Base-by-base conservation (phyloP, 1,140 invertebrate genomes). In the Zaprionus inermis region DNA sequence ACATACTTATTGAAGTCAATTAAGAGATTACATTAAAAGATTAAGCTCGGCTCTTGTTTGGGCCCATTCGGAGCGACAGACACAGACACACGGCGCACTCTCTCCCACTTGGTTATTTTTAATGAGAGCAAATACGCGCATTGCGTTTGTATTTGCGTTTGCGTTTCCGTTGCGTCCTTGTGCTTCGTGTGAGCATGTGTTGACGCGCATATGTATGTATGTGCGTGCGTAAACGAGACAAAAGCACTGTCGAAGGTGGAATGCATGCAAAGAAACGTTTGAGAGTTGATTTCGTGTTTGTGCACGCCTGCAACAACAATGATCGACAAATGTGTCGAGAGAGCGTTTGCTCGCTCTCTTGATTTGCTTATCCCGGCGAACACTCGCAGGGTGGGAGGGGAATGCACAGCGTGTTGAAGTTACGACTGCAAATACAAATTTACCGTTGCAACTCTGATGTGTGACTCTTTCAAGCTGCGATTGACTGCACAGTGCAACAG, bases 11-110 rank as follows among this genome's bases (percentile, higher is more conserved):
- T 49, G 44, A 22, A 49, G 44, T 49, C 44, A 49, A 49, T 49
- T 49, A 49, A 49, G 18, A 49, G 44, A 49, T 49, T 44, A 44
- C 38, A 44, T 44, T 49, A 49, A 49, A 49, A 49, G 44, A 46
- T 46, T 22, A 49, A 22, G n/a, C 44, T 22, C 44, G 44, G 18
- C 44, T 18, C 44, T 49, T 49, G 44, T 49, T 49, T 49, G 44
- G 11, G 20, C 18, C 44, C 30, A 32, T 32, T 32, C 30, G 2
- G 30, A 32, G 24, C 3, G 24, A 28, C 24, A 28, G 3, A 28
- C 24, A 28, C 24, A 28, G 3, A 28, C 3, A 28, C 24, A 28
- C 24, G 0, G 24, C 44, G 44, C 44, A 2, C n/a, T 3, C 44
- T 49, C 18, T 49, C 18, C 16, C 18, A 20, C 44, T 22, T 49